Percentiles rank a stretch among this genome's conserved stretches.
Evolutionary conservation across 2,888 invertebrate species (phyloP).

Genomic region (Camptogramma bilineatum): DNA sequence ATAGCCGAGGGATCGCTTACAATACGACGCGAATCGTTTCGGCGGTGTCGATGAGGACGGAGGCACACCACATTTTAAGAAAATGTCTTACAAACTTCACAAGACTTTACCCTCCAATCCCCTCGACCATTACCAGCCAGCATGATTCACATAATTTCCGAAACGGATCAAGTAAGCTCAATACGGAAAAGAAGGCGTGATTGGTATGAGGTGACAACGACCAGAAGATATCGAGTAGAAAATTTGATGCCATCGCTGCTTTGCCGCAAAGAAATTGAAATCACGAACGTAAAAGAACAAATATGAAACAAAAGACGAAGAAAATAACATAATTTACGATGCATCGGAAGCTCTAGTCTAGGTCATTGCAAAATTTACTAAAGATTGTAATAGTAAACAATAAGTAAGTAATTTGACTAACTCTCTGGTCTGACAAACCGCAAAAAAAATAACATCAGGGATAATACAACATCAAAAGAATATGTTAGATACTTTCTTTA

Average conservation of each 20-base stretch:
- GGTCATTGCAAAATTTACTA: background rate
- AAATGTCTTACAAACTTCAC: slow-evolving; percentile 25
- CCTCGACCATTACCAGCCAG: slow-evolving; percentile 53
- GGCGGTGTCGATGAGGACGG: background rate
- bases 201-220: slow-evolving; percentile 44
- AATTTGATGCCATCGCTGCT: slow-evolving; percentile 36
- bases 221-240: slow-evolving; percentile 44
- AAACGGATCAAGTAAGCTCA: slow-evolving; percentile 55
- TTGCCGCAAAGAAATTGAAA: slow-evolving; percentile 30
- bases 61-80: slow-evolving; percentile 5
- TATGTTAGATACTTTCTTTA: slow-evolving; percentile 52
- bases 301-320: slow-evolving; percentile 5
- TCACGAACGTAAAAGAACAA: slow-evolving; percentile 13
- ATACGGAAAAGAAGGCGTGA: slow-evolving; percentile 45
- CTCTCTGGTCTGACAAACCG: slow-evolving; percentile 24
- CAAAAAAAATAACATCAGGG: slow-evolving; percentile 42
- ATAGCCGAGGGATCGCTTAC: slow-evolving; percentile 62
- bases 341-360: slow-evolving; percentile 5
- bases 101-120: slow-evolving; percentile 24
- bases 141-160: slow-evolving; percentile 59
- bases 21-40: slow-evolving; percentile 53
- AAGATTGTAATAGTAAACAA: slow-evolving; percentile 7
- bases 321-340: slow-evolving; percentile 12
- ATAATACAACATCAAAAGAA: slow-evolving; percentile 47
- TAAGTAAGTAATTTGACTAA: slow-evolving; percentile 11